Evolutionary conservation across 1,140 invertebrate genomes (phyloP), one percentile per base, ranked within the genome.

Genomic region (Delia radicum): DNA sequence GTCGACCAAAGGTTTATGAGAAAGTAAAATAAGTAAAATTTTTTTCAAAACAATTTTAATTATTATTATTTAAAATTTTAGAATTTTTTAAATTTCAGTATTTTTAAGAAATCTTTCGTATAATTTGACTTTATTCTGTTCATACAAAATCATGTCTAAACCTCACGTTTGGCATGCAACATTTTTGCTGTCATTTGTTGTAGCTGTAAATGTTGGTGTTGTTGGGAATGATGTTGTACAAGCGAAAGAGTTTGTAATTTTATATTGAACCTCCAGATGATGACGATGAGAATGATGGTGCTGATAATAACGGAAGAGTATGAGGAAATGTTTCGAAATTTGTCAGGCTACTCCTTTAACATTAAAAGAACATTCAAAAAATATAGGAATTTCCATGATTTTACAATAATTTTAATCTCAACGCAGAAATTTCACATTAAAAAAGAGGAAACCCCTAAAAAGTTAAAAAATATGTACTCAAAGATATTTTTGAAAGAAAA

Each of bases 131-230:
- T n/a, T n/a, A n/a, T n/a, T n/a, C n/a, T n/a, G n/a, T n/a, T n/a
- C 48, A 55, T 55, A 8, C 48, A 55, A 55, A 55, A 55, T 55
- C 48, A 55, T 55, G 48, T 55, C 48, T 55, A 55, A 55, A 55
- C 48, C 48, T 55, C 48, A 55, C 48, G 48, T 55, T 55, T 55
- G n/a, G 4, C 48, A 55, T 55, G 48, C 48, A 21, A 55, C 48
- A 55, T 55, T 24, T 2, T 55, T 48, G 46, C 15, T 48, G 13
- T 13, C 13, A 37, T 37, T 37, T 21, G 1, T 13, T 21, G 18
- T 55, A 21, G 6, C 2, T 21, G 5, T 55, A 15, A 15, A 15
- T 48, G n/a, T 55, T 55, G 5, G 1, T 55, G 48, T 55, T 55
- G 48, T 55, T 55, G 48, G 6, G 18, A 18, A n/a, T 21, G 48